Base-by-base conservation (phyloP, 2,797 vertebrate species). In the Lates japonicus region DNA sequence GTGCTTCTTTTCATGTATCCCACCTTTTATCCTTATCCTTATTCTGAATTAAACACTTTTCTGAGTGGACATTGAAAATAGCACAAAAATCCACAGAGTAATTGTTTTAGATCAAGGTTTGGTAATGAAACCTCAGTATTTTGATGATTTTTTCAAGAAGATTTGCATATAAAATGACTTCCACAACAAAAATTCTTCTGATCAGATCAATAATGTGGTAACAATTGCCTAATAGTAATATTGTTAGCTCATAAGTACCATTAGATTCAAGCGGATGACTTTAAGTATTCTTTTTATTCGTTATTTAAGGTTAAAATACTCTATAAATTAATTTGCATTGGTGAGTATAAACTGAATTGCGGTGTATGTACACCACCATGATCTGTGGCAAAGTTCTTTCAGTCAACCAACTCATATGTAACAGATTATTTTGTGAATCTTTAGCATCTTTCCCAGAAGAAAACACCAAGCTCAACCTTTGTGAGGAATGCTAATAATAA, bases 1-100 rank as follows among this genome's bases (percentile, higher is more conserved):
- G 76, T 69, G 64, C 70, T 65, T 11, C 54, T 67, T 55, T 71
- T 73, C 35, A 52, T 31, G 9, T 66, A 6, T 60, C 33, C 25
- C 13, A 44, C 37, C 19, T 31, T 49, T 54, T 5, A 17, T 74
- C 20, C 29, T 1, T 37, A 29, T 29, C 25, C 25, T 1, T 37
- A 29, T 33, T 59, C 19, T 19, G 37, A 22, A 48, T 25, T 19
- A 20, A 61, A 51, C 35, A 22, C 16, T 54, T 58, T 33, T 44
- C 29, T 35, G 1, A 17, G 22, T 41, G 14, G 13, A 14, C 20
- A 7, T 55, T n/a, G 6, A 46, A 7, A 35, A 25, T 2, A 31
- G 7, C 41, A 35, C n/a, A 29, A 44, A 44, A 52, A 20, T 17
- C 4, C 0, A 2, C 11, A 63, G 14, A 57, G 22, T 13, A 2